These are phyloP conservation scores for Jacana jacana DNA, from an alignment of 2,113 vertebrate genomes.

Conservation along the genomic window DNA sequence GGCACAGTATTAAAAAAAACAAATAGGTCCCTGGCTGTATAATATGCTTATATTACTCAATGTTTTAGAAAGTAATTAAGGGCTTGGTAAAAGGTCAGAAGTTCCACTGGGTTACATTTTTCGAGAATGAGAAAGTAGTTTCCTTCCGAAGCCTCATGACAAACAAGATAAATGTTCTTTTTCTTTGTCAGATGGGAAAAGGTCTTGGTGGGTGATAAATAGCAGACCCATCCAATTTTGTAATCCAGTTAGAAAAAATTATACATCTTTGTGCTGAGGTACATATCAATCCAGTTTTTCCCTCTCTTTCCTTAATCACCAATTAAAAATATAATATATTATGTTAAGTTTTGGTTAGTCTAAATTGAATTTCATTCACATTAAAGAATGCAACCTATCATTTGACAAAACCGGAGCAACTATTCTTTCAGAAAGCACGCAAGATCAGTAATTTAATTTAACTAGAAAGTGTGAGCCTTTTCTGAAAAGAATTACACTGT, in stretches of 20 bases:
- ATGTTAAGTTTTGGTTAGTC: not conserved
- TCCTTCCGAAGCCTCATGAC: not conserved
- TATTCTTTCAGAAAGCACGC: conserved; percentile 53
- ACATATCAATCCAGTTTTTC: not conserved
- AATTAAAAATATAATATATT: conserved; percentile 23
- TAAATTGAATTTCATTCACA: conserved; percentile 40
- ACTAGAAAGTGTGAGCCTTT: conserved; percentile 55
- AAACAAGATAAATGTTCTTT: conserved; percentile 3
- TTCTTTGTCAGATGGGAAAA: not conserved
- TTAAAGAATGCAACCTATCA: conserved; percentile 45
- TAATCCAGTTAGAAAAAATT: not conserved
- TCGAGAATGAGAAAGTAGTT: not conserved
- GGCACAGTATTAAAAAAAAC: not conserved
- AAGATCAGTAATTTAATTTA: conserved; percentile 60
- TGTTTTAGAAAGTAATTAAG: not conserved
- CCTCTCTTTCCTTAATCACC: not conserved
- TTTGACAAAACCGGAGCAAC: conserved; percentile 50
- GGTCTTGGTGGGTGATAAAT: conserved; percentile 9
- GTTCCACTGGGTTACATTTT: not conserved
- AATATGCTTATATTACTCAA: not conserved
- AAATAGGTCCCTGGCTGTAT: not conserved
- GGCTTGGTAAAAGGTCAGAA: not conserved
- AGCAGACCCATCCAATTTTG: not conserved
- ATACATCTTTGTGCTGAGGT: not conserved
- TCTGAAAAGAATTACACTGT: conserved; percentile 74